Conservation (phyloP, 1,140 invertebrate genomes). For the Scaptomyza pallida region DNA sequence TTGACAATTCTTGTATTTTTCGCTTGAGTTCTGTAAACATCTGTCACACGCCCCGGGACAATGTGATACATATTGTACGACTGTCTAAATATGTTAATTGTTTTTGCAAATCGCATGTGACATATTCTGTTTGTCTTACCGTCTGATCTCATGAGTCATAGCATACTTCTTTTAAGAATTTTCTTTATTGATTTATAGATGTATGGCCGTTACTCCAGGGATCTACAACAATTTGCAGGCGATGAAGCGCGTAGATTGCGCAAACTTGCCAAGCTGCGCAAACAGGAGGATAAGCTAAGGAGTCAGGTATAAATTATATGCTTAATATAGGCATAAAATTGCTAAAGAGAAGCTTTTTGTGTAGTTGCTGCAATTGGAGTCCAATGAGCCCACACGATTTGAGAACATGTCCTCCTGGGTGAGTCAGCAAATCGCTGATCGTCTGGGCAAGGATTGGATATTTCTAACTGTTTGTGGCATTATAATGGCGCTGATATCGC, state of each 20-base stretch:
- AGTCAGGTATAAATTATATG: constrained; percentile 84
- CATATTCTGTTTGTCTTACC: constrained; percentile 9
- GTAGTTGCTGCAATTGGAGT: constrained; percentile 79
- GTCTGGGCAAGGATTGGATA: constrained; percentile 97
- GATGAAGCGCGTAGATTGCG: constrained; percentile 92
- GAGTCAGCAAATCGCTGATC: constrained; percentile 85
- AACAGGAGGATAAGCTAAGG: constrained; percentile 89
- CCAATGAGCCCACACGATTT: constrained; percentile 74
- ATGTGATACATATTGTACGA: constrained; percentile 30
- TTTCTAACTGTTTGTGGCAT: constrained; percentile 96
- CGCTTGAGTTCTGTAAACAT: not conserved
- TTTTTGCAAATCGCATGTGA: constrained; percentile 42
- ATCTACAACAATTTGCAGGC: constrained; percentile 96
- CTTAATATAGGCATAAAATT: too few relatives aligned
- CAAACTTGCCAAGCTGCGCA: constrained; percentile 87
- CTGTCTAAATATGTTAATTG: constrained; percentile 46
- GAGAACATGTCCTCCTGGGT: constrained; percentile 85
- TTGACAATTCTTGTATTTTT: constrained; percentile 35
- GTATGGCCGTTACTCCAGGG: constrained; percentile 98
- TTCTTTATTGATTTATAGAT: constrained; percentile 87
- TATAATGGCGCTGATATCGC: constrained; percentile 97
- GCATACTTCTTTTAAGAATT: not conserved
- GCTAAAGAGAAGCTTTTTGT: too few relatives aligned
- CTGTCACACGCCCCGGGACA: too few relatives aligned
- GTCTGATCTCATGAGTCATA: constrained; percentile 13